Percentiles rank a stretch among this genome's conserved stretches.
phyloP scores from a whole-genome alignment of 1,140 invertebrate species.

The Ephestia elutella region DNA sequence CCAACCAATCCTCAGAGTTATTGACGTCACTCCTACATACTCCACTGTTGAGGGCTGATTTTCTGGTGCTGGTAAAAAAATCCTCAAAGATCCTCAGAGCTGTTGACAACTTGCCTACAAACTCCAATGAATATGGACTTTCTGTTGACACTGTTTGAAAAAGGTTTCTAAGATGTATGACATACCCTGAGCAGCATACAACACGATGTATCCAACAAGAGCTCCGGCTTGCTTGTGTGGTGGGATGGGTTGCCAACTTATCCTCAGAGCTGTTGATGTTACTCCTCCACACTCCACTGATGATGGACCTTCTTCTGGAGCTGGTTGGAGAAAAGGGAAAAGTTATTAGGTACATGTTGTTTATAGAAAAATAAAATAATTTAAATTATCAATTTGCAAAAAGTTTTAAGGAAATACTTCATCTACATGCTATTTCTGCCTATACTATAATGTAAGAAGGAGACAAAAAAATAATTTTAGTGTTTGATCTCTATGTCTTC shows the following conservation, averaged over 20 bases:
- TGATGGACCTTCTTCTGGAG: slow-evolving; percentile 82
- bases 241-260: slow-evolving; percentile 86
- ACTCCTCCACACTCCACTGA: slow-evolving; percentile 80
- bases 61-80: slow-evolving; percentile 80
- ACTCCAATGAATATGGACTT: too few species aligned
- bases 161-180: background rate
- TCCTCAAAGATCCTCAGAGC: too few species aligned
- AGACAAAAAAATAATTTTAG: too few species aligned
- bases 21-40: slow-evolving; percentile 81
- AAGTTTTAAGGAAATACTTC: too few species aligned
- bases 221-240: slow-evolving; percentile 84
- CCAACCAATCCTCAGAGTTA: slow-evolving; percentile 82
- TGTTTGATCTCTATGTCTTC: too few species aligned
- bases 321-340: slow-evolving; percentile 35
- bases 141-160: too few species aligned
- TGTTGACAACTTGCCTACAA: too few species aligned
- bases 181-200: slow-evolving; percentile 63
- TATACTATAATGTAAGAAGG: too few species aligned
- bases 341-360: too few species aligned
- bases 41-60: slow-evolving; percentile 80
- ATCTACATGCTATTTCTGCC: too few species aligned
- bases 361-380: too few species aligned
- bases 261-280: slow-evolving; percentile 82
- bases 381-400: too few species aligned
- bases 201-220: slow-evolving; percentile 86